These are phyloP conservation scores for Neodiprion pinetum DNA, from an alignment of 1,140 invertebrate genomes.

Conservation along the genomic window DNA sequence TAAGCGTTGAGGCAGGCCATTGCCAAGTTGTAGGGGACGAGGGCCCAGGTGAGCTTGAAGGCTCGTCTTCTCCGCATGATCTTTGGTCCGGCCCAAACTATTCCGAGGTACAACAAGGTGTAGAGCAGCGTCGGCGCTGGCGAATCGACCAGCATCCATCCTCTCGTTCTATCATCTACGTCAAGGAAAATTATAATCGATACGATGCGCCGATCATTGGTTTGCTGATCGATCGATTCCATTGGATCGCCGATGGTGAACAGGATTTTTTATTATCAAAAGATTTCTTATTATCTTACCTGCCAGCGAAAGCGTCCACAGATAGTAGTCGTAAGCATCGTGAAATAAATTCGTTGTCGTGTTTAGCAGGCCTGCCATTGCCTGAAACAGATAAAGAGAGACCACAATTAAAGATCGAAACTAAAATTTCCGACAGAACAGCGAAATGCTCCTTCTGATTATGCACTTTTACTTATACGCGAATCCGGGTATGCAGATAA, in stretches of 20 bases:
- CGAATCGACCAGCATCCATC: slow-evolving; percentile 87
- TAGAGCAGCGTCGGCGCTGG: slow-evolving; percentile 79
- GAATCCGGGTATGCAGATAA: too few relatives aligned
- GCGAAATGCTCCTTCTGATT: too few relatives aligned
- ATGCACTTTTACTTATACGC: too few relatives aligned
- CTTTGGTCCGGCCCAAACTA: slow-evolving; percentile 83
- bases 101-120: slow-evolving; percentile 78
- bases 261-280: slow-evolving; percentile 22
- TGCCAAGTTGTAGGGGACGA: slow-evolving; percentile 86
- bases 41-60: slow-evolving; percentile 76
- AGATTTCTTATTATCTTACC: slow-evolving; percentile 57
- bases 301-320: slow-evolving; percentile 74
- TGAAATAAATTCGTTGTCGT: slow-evolving; percentile 67
- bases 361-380: slow-evolving; percentile 67
- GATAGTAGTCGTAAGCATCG: slow-evolving; percentile 72
- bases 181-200: slow-evolving; percentile 35
- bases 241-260: background rate
- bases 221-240: background rate
- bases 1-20: slow-evolving; percentile 87
- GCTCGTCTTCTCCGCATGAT: slow-evolving; percentile 84
- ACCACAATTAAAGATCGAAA: background rate
- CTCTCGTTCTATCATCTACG: slow-evolving; percentile 81
- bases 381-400: slow-evolving; percentile 41
- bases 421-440: too few relatives aligned
- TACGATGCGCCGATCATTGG: slow-evolving; percentile 17